Conservation (phyloP, 1,140 invertebrate genomes). For the Berghia stephanieae region DNA sequence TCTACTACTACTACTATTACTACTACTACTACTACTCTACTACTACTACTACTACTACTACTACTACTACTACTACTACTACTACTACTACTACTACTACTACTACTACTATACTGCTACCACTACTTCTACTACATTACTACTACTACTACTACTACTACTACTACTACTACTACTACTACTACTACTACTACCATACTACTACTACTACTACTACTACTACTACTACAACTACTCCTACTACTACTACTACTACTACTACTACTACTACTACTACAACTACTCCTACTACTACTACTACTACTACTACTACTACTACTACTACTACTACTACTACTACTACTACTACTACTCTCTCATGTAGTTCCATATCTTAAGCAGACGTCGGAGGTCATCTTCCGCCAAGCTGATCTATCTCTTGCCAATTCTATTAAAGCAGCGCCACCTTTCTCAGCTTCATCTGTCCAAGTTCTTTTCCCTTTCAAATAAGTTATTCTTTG, state of each 20-base stretch:
- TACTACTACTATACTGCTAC: too few species aligned
- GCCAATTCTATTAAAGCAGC: too few species aligned
- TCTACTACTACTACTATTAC: conserved; percentile 3
- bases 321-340: not conserved
- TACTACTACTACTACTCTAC: conserved; percentile 2
- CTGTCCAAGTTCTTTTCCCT: too few species aligned
- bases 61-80: conserved; percentile 7
- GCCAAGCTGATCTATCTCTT: too few species aligned
- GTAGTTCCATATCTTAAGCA: too few species aligned
- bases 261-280: conserved; percentile 6
- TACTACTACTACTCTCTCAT: not conserved
- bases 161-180: conserved; percentile 7
- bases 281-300: too few species aligned
- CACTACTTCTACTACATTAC: not conserved
- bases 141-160: conserved; percentile 8
- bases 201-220: not conserved
- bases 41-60: too few species aligned
- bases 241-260: conserved; percentile 7
- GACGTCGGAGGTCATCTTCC: too few species aligned
- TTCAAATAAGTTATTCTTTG: too few species aligned
- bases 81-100: conserved; percentile 7
- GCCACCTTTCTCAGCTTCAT: too few species aligned
- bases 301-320: conserved; percentile 7
- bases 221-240: too few species aligned
- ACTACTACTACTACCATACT: too few species aligned